A percentile compares a stretch with the other conserved stretches of the same genome.
Conservation (phyloP, 1,140 invertebrate species). For the Drosophila baimaii region DNA sequence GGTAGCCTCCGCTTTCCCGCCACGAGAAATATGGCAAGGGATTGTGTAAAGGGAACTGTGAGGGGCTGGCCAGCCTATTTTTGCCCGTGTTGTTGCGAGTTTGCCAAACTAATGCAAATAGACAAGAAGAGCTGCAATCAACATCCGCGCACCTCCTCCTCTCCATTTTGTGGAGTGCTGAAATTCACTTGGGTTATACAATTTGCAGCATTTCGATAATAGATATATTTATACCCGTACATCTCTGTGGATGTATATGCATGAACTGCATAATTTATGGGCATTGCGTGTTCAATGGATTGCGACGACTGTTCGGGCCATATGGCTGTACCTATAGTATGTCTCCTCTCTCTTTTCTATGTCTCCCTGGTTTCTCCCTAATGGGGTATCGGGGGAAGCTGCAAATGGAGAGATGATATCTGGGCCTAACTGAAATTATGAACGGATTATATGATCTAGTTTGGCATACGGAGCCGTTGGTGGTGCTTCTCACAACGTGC, state of each 20-base stretch:
- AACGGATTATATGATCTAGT: not conserved
- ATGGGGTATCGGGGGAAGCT: slow-evolving; percentile 1
- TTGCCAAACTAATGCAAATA: slow-evolving; percentile 79
- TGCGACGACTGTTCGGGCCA: slow-evolving; percentile 68
- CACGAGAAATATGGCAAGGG: slow-evolving; percentile 26
- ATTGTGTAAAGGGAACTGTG: slow-evolving; percentile 37
- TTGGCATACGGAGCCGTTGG: not conserved
- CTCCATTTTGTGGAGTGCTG: slow-evolving; percentile 31
- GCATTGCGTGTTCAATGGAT: slow-evolving; percentile 81
- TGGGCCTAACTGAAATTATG: not conserved
- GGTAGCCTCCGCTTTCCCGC: slow-evolving; percentile 57
- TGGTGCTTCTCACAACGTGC: slow-evolving; percentile 6
- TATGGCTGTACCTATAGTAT: slow-evolving; percentile 59
- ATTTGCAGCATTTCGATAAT: slow-evolving; percentile 77
- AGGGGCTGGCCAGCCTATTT: slow-evolving; percentile 59
- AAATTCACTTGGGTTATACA: slow-evolving; percentile 61
- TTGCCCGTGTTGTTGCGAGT: slow-evolving; percentile 47
- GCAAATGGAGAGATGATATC: slow-evolving; percentile 27
- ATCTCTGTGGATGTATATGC: slow-evolving; percentile 57
- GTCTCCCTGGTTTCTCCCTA: slow-evolving; percentile 6
- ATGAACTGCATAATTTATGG: slow-evolving; percentile 80
- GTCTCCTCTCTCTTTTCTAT: slow-evolving; percentile 8
- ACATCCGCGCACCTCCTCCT: not conserved
- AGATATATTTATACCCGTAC: slow-evolving; percentile 60
- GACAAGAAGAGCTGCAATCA: slow-evolving; percentile 67